Percentiles rank a stretch among this genome's conserved stretches.
These are phyloP conservation scores for Callospermophilus lateralis DNA, from an alignment of 2,113 vertebrate species.

Conservation along the genomic window DNA sequence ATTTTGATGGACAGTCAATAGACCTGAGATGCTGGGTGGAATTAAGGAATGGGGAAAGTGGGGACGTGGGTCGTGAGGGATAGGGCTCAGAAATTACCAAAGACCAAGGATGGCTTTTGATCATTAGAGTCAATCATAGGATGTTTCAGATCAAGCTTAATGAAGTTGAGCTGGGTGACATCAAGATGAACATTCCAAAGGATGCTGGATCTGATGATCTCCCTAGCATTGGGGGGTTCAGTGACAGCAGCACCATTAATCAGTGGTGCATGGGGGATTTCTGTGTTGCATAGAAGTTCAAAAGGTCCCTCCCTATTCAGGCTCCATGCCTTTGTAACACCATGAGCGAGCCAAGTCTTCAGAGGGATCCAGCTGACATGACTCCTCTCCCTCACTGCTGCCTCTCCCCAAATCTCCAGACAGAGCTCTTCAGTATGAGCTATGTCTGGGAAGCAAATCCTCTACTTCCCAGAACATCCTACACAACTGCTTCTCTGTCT, in stretches of 20 bases:
- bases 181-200: background rate
- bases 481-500: background rate
- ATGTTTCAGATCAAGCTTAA: background rate
- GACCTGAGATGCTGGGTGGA: background rate
- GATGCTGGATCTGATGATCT: background rate
- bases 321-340: background rate
- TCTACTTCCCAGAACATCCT: background rate
- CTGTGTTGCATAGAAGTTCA: background rate
- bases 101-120: background rate
- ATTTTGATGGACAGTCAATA: background rate
- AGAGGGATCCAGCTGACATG: too few species aligned
- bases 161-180: background rate
- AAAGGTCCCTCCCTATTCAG: too few species aligned
- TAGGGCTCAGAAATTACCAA: background rate
- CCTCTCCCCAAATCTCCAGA: background rate
- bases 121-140: background rate
- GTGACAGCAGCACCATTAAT: background rate
- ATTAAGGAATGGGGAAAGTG: background rate
- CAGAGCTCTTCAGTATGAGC: background rate
- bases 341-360: background rate
- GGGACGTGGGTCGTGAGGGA: background rate
- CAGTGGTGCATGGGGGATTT: background rate
- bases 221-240: background rate
- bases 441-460: background rate
- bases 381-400: background rate